Conservation (phyloP, 2,888 invertebrate genomes). For the Drosophila neotestacea region DNA sequence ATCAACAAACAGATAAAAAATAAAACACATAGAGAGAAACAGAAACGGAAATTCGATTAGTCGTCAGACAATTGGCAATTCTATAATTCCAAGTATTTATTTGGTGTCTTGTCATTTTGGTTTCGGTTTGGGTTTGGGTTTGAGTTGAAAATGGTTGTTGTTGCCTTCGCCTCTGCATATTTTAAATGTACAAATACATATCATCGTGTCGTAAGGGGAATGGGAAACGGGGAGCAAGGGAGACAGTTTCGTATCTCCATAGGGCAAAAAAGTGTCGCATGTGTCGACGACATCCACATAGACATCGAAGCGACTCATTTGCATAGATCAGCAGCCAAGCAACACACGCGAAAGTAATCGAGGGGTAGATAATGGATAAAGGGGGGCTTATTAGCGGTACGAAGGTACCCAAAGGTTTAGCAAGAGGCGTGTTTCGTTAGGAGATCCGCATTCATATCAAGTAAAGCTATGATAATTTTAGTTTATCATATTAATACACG, state of each 20-base stretch:
- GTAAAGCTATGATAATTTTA: no score
- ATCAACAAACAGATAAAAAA: conserved; percentile 22
- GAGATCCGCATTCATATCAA: not conserved
- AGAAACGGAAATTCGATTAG: conserved; percentile 60
- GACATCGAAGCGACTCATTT: conserved; percentile 34
- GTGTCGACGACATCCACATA: conserved; percentile 22
- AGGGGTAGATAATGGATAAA: not conserved
- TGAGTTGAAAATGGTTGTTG: not conserved
- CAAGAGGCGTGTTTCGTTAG: not conserved
- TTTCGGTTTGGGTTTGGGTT: conserved; percentile 7
- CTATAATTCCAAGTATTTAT: conserved; percentile 28
- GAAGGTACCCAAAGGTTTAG: conserved; percentile 5
- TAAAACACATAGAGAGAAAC: not conserved
- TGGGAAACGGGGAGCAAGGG: not conserved
- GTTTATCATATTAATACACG: no score
- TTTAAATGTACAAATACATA: conserved; percentile 32
- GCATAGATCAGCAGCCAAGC: conserved; percentile 57
- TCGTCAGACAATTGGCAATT: conserved; percentile 53
- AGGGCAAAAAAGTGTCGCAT: conserved; percentile 59
- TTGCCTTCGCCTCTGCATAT: conserved; percentile 32
- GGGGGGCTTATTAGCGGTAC: not conserved
- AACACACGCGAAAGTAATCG: conserved; percentile 30
- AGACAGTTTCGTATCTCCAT: conserved; percentile 45
- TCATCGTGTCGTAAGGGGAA: not conserved
- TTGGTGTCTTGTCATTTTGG: conserved; percentile 14